Evolutionary conservation across 2,888 invertebrate genomes (phyloP), one percentile per base, ranked within the genome.

Genomic region (Steinernema scapterisci): DNA sequence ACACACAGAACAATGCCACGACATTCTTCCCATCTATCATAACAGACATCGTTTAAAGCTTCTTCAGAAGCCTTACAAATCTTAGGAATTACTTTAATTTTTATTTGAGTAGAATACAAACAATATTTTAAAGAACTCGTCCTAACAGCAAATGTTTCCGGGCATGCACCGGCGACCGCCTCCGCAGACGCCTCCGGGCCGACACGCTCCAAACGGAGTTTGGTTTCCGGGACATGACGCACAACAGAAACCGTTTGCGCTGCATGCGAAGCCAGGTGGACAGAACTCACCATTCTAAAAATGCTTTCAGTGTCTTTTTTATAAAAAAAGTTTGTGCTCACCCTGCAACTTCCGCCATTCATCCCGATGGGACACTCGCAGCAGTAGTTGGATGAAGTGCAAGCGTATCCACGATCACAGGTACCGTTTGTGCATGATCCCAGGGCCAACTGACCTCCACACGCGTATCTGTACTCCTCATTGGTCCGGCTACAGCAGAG

Each of bases 71-170:
- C n/a, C n/a, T n/a, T n/a, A n/a, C n/a, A n/a, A n/a, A n/a, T n/a
- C n/a, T n/a, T n/a, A n/a, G n/a, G n/a, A n/a, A n/a, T n/a, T n/a
- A n/a, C n/a, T n/a, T n/a, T n/a, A n/a, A n/a, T n/a, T n/a, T n/a
- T n/a, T n/a, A n/a, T n/a, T n/a, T n/a, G n/a, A n/a, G n/a, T n/a
- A n/a, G n/a, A n/a, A n/a, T n/a, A n/a, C n/a, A n/a, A n/a, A n/a
- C n/a, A n/a, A n/a, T n/a, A n/a, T 9, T 9, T 38, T 3, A 38
- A 3, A 38, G 5, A 38, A 6, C 5, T 38, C 5, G 6, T 76
- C 46, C 80, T 71, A 82, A 73, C 85, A 85, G 75, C 86, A 86
- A 72, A 86, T 82, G 74, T 86, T 86, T 27, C 86, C 86, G n/a
- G 80, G 74, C 54, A 54, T 25, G 21, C 54, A 54, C 6, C 75